Evolutionary conservation across 2,797 vertebrate species (phyloP).

Genomic region (Luscinia megarhynchos): DNA sequence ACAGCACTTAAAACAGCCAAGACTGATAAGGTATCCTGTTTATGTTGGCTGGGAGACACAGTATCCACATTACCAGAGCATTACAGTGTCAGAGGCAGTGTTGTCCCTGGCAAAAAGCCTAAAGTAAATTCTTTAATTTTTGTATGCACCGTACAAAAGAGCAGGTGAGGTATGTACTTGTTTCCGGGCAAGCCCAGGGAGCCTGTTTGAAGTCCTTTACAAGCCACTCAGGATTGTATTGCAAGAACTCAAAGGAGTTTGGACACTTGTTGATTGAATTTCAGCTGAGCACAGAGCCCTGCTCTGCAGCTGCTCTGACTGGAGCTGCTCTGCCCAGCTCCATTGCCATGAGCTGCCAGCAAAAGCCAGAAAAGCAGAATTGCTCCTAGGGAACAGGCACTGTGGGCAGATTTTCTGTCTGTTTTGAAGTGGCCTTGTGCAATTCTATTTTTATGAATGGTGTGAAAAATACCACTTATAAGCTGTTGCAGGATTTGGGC

Average conservation of each 20-base stretch:
- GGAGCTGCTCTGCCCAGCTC: slow-evolving; percentile 13
- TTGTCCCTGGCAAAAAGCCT: slow-evolving; percentile 63
- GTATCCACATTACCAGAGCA: slow-evolving; percentile 7
- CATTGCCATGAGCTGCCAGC: not conserved
- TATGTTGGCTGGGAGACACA: slow-evolving; percentile 31
- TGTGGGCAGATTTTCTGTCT: not conserved
- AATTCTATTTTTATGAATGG: not conserved
- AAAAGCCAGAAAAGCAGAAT: not conserved
- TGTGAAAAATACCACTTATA: not conserved
- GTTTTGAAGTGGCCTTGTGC: not conserved
- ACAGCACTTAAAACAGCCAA: slow-evolving; percentile 15
- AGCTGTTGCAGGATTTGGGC: not conserved
- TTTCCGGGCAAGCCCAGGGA: slow-evolving; percentile 50
- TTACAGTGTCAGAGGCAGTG: slow-evolving; percentile 36
- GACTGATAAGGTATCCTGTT: slow-evolving; percentile 61
- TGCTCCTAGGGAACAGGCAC: not conserved
- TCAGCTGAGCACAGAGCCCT: slow-evolving; percentile 58
- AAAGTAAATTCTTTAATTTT: slow-evolving; percentile 56
- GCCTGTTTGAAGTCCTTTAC: slow-evolving; percentile 65
- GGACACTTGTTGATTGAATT: slow-evolving; percentile 71
- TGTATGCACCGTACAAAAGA: slow-evolving; percentile 40
- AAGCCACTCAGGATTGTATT: slow-evolving; percentile 65
- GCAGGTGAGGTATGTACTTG: slow-evolving; percentile 67
- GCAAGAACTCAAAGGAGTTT: slow-evolving; percentile 60
- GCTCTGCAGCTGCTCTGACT: slow-evolving; percentile 58